Base-by-base conservation (phyloP, 2,888 invertebrate genomes). In the Eupithecia centaureata region DNA sequence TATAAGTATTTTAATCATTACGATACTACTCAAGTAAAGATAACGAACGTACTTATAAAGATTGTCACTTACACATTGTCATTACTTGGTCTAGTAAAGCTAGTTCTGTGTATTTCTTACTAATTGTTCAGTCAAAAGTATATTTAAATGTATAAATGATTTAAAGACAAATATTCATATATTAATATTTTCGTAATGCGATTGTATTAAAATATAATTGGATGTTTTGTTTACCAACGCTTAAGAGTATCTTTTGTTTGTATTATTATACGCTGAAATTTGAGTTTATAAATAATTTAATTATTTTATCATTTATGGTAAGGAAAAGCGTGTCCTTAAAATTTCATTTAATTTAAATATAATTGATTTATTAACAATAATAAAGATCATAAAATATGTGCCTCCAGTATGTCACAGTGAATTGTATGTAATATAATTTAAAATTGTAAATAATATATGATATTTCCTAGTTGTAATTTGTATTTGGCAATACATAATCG, bases 371-470 rank as follows among this genome's bases (percentile, higher is more conserved):
- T 22, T 47, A 22, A 25, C 18, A 51, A 62, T 52, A 57, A 63
- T 42, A 71, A 64, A 63, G 59, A 66, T 59, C n/a, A 63, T 66
- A 30, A 65, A 70, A 61, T 61, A 66, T 56, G 77, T 80, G 76
- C 76, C 76, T 78, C 4, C 54, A 28, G 8, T 56, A 73, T 79
- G 76, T 76, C 63, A 70, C 66, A 59, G 68, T 61, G 42, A 28
- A 66, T 67, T 75, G 61, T 73, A 57, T 66, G 59, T 67, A 67
- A 61, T 42, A 59, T 52, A 32, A 57, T 77, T 73, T 76, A 76
- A 75, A 79, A 77, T 74, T 79, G 77, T 80, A 79, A 76, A 79
- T 79, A 80, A 5, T 75, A 76, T 78, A 79, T 68, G 56, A 60
- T 68, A 64, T 74, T 76, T 68, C 61, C 70, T 72, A 77, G 57